Conservation (phyloP, 2,113 vertebrate genomes). For the Antechinus flavipes region DNA sequence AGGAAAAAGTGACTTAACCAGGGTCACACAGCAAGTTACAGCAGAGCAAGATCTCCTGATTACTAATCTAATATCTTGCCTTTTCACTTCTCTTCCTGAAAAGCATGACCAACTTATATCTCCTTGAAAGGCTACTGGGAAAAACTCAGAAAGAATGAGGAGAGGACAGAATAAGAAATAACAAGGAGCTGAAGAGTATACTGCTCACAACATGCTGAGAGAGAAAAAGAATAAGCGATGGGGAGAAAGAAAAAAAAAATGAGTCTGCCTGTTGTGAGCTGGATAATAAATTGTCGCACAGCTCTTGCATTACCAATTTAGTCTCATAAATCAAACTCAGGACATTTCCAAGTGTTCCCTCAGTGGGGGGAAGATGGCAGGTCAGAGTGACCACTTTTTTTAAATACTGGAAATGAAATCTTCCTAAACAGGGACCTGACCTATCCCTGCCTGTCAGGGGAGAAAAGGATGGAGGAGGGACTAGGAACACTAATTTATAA, state of each 20-base stretch:
- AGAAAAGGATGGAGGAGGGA: slow-evolving; percentile 38
- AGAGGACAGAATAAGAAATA: slow-evolving; percentile 54
- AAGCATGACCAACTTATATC: not conserved
- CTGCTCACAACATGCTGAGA: slow-evolving; percentile 10
- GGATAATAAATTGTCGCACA: slow-evolving; percentile 87
- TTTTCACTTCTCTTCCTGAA: not conserved
- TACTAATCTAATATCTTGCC: slow-evolving; percentile 67
- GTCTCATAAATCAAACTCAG: slow-evolving; percentile 87
- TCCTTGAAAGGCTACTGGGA: not conserved
- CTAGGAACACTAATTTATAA: slow-evolving; percentile 58
- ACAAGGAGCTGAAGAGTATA: not conserved
- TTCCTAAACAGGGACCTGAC: slow-evolving; percentile 81
- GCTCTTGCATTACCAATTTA: slow-evolving; percentile 85
- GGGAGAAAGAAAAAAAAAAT: slow-evolving; percentile 28
- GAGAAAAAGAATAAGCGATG: slow-evolving; percentile 39
- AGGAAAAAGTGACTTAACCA: not conserved
- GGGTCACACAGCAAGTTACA: slow-evolving; percentile 56
- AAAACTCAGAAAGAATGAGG: slow-evolving; percentile 44
- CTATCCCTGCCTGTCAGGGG: slow-evolving; percentile 39
- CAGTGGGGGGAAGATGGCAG: slow-evolving; percentile 55
- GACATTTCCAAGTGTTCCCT: slow-evolving; percentile 85
- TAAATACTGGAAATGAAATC: slow-evolving; percentile 85
- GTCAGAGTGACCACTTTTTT: slow-evolving; percentile 81
- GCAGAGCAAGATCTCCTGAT: slow-evolving; percentile 45
- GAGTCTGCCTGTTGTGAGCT: slow-evolving; percentile 70